A percentile compares a stretch with the other conserved stretches of the same genome.
Conservation (phyloP, 2,888 invertebrate genomes). For the Drosophila picticornis region DNA sequence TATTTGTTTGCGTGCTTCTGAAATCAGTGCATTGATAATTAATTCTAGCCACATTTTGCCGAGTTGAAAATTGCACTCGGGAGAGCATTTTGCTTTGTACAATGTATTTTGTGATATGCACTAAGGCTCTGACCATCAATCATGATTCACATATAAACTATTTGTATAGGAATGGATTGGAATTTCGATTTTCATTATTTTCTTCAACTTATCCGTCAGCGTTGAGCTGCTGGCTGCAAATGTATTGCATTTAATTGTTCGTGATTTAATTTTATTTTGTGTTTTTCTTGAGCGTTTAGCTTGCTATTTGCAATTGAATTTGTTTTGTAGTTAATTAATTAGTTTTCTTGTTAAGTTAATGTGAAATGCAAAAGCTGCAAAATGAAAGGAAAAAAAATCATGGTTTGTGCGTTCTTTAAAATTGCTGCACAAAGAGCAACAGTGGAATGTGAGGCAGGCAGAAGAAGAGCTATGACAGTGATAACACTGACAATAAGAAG, state of each 20-base stretch:
- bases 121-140: neutral
- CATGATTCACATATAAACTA: neutral
- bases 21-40: neutral
- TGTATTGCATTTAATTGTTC: too few species aligned
- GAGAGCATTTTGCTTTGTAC: neutral
- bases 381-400: neutral
- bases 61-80: neutral
- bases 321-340: slow-evolving; percentile 20
- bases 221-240: neutral
- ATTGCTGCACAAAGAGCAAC: slow-evolving; percentile 2
- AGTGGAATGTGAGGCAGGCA: neutral
- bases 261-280: neutral
- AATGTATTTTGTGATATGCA: neutral
- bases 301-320: slow-evolving; percentile 31
- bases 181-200: neutral
- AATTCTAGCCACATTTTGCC: neutral
- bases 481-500: slow-evolving; percentile 45
- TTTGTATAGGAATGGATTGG: neutral
- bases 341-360: too few species aligned
- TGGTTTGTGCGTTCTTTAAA: neutral
- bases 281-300: slow-evolving; percentile 4
- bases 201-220: neutral
- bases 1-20: slow-evolving; percentile 1
- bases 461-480: slow-evolving; percentile 39
- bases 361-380: slow-evolving; percentile 5